Evolutionary conservation across 1,140 invertebrate genomes (phyloP).

Genomic region (Rhyzopertha dominica): DNA sequence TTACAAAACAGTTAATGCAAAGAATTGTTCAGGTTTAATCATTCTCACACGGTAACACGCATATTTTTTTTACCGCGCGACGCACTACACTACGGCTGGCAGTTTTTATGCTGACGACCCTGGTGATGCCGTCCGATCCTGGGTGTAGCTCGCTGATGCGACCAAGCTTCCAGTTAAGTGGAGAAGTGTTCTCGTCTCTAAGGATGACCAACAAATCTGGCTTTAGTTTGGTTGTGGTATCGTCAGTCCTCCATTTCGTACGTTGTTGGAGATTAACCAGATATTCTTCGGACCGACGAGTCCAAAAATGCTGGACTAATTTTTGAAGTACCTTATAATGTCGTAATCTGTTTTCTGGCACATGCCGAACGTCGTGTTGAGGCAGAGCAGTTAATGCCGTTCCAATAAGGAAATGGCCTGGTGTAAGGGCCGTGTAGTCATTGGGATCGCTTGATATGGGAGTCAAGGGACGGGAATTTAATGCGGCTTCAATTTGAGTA

Average conservation of each 20-base stretch:
- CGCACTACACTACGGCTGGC: too few species aligned
- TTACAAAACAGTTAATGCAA: too few species aligned
- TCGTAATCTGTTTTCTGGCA: not conserved
- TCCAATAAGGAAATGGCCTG: constrained; percentile 44
- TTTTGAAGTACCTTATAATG: constrained; percentile 14
- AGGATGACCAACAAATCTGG: too few species aligned
- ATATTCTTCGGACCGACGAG: constrained; percentile 21
- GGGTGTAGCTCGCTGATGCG: constrained; percentile 1
- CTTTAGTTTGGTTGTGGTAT: too few species aligned
- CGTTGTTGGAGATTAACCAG: constrained; percentile 13
- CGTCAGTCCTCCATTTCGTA: constrained; percentile 9
- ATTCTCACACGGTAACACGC: too few species aligned
- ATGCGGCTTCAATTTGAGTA: constrained; percentile 26
- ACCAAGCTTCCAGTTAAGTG: constrained; percentile 1
- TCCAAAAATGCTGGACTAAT: constrained; percentile 23
- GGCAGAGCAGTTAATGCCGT: constrained; percentile 23
- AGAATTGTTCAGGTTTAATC: too few species aligned
- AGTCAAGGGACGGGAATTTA: constrained; percentile 38
- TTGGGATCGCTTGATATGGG: constrained; percentile 30
- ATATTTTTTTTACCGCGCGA: too few species aligned
- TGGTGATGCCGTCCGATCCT: constrained; percentile 7
- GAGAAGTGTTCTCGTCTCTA: not conserved
- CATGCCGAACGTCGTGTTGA: constrained; percentile 8
- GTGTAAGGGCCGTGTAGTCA: constrained; percentile 31
- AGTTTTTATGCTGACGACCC: constrained; percentile 19